A percentile compares a stretch with the other conserved stretches of the same genome.
Evolutionary conservation across 1,140 invertebrate species (phyloP).

Genomic region (Drosophila takahashii): DNA sequence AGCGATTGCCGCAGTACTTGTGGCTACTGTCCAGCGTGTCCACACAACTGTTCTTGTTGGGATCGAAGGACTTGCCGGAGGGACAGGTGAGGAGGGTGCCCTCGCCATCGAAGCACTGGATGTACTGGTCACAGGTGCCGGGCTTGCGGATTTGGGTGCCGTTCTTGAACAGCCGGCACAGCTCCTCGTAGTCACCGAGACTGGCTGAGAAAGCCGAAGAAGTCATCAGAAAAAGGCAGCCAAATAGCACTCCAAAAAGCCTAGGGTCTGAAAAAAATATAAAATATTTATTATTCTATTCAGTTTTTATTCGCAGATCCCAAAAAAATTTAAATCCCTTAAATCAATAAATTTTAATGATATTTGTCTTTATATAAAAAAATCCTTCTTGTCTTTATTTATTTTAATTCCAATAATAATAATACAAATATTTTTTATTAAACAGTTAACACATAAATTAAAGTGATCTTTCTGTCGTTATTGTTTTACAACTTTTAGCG

Average conservation of each 20-base stretch:
- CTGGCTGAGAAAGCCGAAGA: conserved; percentile 4
- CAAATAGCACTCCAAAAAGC: conserved; percentile 12
- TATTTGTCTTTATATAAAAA: too few species aligned
- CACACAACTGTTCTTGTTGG: conserved; percentile 37
- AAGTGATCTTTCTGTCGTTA: too few species aligned
- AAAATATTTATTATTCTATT: too few species aligned
- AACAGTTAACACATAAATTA: too few species aligned
- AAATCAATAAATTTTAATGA: too few species aligned
- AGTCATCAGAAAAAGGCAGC: conserved; percentile 15
- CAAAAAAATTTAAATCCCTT: too few species aligned
- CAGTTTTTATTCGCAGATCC: too few species aligned
- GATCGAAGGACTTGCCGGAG: conserved; percentile 34
- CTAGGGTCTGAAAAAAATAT: conserved; percentile 15
- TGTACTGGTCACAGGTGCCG: conserved; percentile 65
- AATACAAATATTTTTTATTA: too few species aligned
- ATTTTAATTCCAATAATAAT: too few species aligned
- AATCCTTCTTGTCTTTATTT: too few species aligned
- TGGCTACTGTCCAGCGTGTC: conserved; percentile 17
- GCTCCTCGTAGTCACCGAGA: conserved; percentile 29
- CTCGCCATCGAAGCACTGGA: conserved; percentile 40
- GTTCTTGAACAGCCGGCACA: conserved; percentile 67
- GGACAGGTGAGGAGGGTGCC: conserved; percentile 36
- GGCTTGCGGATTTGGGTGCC: conserved; percentile 61
- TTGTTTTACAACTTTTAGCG: too few species aligned
- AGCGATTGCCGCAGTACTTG: conserved; percentile 59